Conservation (phyloP, 2,113 vertebrate genomes). For the Clinocottus analis region DNA sequence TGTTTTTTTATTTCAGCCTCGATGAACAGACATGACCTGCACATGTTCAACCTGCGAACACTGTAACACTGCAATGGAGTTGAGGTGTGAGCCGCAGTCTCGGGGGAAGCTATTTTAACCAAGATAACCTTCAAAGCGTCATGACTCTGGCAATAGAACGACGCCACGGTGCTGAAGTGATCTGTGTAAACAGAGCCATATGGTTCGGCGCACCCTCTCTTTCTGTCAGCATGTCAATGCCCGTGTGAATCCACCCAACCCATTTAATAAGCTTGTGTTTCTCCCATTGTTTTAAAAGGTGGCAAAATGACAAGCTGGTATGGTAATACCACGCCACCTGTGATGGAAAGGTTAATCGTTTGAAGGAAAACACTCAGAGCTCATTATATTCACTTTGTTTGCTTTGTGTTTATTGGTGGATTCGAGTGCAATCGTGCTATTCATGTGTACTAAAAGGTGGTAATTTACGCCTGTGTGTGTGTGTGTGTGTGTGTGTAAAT, state of each 20-base stretch:
- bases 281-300: constrained; percentile 37
- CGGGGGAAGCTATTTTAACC: background rate
- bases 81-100: background rate
- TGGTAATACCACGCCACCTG: constrained; percentile 28
- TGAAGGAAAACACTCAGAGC: constrained; percentile 21
- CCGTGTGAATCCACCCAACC: constrained; percentile 19
- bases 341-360: constrained; percentile 39
- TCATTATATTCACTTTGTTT: constrained; percentile 26
- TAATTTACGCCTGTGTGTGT: background rate
- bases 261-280: constrained; percentile 37
- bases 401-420: constrained; percentile 5
- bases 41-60: constrained; percentile 26
- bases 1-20: background rate
- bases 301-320: constrained; percentile 21
- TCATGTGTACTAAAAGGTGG: background rate
- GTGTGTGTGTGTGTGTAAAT: constrained; percentile 5
- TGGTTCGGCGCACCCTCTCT: constrained; percentile 33
- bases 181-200: constrained; percentile 50
- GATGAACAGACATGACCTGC: constrained; percentile 13
- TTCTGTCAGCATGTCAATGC: constrained; percentile 29
- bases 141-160: constrained; percentile 17
- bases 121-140: constrained; percentile 19
- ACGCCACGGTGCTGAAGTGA: constrained; percentile 23
- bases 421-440: background rate
- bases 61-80: background rate